Evolutionary conservation across 2,113 vertebrate genomes (phyloP), one percentile per base, ranked within the genome.

Genomic region (Siniperca chuatsi): DNA sequence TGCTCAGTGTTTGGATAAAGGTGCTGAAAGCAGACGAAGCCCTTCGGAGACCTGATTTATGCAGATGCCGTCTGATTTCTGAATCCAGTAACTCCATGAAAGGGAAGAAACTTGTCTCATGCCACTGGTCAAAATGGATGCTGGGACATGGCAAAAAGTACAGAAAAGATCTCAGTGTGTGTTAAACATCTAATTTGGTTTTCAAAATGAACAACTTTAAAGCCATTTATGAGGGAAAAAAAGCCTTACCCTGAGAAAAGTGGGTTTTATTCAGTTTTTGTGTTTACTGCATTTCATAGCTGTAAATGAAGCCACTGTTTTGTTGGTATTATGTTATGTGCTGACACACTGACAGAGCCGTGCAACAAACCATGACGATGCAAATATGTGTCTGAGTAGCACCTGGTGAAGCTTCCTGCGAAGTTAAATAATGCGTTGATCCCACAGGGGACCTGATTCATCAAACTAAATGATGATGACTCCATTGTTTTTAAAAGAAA

Each of bases 321-420:
- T 70, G 29, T 13, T 46, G 44, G 46, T 6, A 0, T 73, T 7
- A 8, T 8, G 2, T 60, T 6, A 4, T 10, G 58, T 55, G n/a
- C 35, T 6, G 35, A 44, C 57, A 5, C 37, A 20, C 35, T 4
- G 52, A 44, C 23, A 6, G 60, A 70, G 77, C 25, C 66, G n/a
- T 61, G 66, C 46, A 72, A 29, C 42, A 64, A 64, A 88, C 48
- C 23, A 66, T 82, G 81, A 91, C 25, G 71, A 87, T 58, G 48
- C 54, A 67, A 64, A 79, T 16, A 0, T 40, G 79, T 62, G 46
- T 82, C 44, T 20, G 79, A 89, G 61, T 1, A 12, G 40, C 65
- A 61, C 1, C 73, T 67, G 84, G 42, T 62, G 78, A 33, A 73
- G 72, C 82, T 78, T 89, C 77, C 58, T 40, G 29, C 35, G 55